These are phyloP conservation scores for Cryptophagus acutangulus DNA, from an alignment of 2,888 invertebrate species.

Conservation along the genomic window DNA sequence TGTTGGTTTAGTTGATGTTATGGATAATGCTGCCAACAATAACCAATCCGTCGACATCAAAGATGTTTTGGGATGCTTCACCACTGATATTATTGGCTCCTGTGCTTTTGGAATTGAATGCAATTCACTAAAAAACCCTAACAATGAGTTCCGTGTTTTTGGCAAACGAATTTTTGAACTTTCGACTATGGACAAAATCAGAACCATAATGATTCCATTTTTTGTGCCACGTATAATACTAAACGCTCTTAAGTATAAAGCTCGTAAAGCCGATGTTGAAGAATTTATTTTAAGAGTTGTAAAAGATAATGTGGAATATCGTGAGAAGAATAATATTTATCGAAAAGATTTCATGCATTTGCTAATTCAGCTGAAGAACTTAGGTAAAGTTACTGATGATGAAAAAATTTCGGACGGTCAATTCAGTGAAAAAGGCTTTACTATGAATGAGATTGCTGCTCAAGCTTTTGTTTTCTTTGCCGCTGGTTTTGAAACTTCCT, in stretches of 20 bases:
- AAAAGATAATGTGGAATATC: constrained; percentile 41
- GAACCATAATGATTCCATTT: too few species aligned
- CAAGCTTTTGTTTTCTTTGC: constrained; percentile 25
- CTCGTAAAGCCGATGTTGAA: constrained; percentile 11
- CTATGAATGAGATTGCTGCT: constrained; percentile 19
- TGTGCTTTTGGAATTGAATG: constrained; percentile 57
- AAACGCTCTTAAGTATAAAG: constrained; percentile 7
- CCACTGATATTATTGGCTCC: constrained; percentile 53
- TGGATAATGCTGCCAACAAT: constrained; percentile 12
- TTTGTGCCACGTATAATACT: neutral
- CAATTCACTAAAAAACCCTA: constrained; percentile 50
- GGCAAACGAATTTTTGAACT: too few species aligned
- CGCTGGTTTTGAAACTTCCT: constrained; percentile 27
- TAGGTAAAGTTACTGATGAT: constrained; percentile 35
- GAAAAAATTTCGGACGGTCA: constrained; percentile 13
- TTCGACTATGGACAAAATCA: constrained; percentile 3
- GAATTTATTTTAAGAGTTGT: constrained; percentile 34
- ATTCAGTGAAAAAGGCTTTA: constrained; percentile 13
- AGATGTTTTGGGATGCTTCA: constrained; percentile 46
- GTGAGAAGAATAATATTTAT: constrained; percentile 39
- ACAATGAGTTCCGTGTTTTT: constrained; percentile 51
- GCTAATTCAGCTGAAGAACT: constrained; percentile 42
- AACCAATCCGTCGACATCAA: constrained; percentile 40
- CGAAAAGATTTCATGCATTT: constrained; percentile 52
- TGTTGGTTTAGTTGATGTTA: constrained; percentile 14